Base-by-base conservation (phyloP, 2,113 vertebrate species). In the Oncorhynchus tshawytscha region DNA sequence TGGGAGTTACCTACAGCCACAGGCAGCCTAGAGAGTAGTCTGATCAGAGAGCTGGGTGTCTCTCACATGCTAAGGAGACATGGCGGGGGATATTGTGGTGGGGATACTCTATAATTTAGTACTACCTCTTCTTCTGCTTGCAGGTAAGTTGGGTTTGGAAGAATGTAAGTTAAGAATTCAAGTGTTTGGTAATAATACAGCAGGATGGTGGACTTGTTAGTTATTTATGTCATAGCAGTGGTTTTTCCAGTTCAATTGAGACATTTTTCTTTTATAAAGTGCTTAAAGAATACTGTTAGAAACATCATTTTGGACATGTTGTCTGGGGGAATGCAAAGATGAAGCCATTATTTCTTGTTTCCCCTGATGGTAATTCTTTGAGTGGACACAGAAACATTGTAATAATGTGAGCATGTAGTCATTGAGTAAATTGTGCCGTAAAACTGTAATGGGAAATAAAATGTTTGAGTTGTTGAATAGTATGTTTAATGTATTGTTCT, bases 71-170 rank as follows among this genome's bases (percentile, higher is more conserved):
- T 62, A 18, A 27, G 75, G 54, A 79, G 86, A 57, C 67, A 88
- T 78, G 87, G 91, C 90, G 16, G 85, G 80, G 4, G 89, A 91
- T 64, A 80, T 89, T 12, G 24, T 79, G 45, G 84, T 90, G 29
- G 89, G 86, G 49, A 71, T 94, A 27, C 79, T 92, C 65, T 94
- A 93, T 84, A 87, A 88, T 78, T 76, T 91, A 49, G 76, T 91
- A 45, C 88, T 93, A 4, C 89, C 89, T 2, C 72, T 94, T 62
- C 73, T 88, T 27, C 85, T 94, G 75, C 74, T 91, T 77, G 74
- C 89, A 71, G 94, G 93, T 92, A 78, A 93, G 93, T 78, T 3
- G 16, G 49, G 25, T 4, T 71, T 62, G 1, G 29, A 34, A 18
- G 31, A 68, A 62, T 62, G 7, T 11, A 62, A 8, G 7, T n/a